Percentiles rank a stretch among this genome's conserved stretches.
These are phyloP conservation scores for Betta splendens DNA, from an alignment of 2,797 vertebrate species.

Conservation along the genomic window DNA sequence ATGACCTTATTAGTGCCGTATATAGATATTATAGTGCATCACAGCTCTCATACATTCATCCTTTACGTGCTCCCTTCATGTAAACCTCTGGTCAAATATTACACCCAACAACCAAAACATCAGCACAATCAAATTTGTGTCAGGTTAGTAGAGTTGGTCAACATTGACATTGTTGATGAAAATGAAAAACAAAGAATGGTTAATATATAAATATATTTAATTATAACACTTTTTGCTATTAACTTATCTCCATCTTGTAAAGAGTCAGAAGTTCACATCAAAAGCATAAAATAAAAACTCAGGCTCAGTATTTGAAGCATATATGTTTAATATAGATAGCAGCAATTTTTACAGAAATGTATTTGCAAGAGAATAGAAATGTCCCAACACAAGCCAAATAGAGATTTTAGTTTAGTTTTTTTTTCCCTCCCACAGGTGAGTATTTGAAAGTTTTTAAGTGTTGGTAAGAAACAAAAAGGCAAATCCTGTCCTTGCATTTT, in stretches of 20 bases:
- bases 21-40: too few relatives aligned
- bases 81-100: too few relatives aligned
- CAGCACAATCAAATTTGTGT: too few relatives aligned
- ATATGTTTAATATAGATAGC: constrained; percentile 90
- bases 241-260: not conserved
- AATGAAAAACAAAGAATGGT: constrained; percentile 2
- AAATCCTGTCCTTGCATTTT: constrained; percentile 74
- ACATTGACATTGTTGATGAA: too few relatives aligned
- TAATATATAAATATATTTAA: not conserved
- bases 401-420: not conserved
- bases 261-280: not conserved
- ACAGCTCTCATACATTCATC: too few relatives aligned
- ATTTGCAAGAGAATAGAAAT: constrained; percentile 91
- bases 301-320: constrained; percentile 46
- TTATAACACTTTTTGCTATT: not conserved
- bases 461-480: constrained; percentile 87
- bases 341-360: constrained; percentile 94
- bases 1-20: too few relatives aligned
- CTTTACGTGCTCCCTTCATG: too few relatives aligned
- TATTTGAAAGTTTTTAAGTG: constrained; percentile 90
- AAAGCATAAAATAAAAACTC: constrained; percentile 16
- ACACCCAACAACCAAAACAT: too few relatives aligned
- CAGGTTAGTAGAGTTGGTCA: too few relatives aligned
- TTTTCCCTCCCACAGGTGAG: constrained; percentile 62
- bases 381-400: constrained; percentile 87